Evolutionary conservation across 2,888 invertebrate species (phyloP), one percentile per base, ranked within the genome.

Genomic region (Yponomeuta cagnagella): DNA sequence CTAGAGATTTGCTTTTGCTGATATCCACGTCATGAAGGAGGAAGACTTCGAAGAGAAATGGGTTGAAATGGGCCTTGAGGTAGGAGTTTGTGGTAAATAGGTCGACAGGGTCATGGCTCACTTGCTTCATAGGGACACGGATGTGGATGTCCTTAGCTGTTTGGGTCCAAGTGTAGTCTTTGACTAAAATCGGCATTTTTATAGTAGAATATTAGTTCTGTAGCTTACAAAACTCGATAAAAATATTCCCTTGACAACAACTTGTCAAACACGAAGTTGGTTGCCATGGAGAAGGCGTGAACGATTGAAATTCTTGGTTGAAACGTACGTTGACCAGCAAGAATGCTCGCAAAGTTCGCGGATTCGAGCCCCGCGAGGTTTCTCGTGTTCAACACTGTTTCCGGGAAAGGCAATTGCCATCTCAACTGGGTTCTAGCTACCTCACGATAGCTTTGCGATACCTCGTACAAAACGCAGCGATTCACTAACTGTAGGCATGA

Each of bases 121-220:
- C 92, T 8, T 94, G 94, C 78, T 93, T 94, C 70, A 96, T 80
- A 6, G 96, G 95, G 48, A 96, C 93, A 74, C 93, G 92, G 71
- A 97, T 92, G 73, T 94, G 93, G 10, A 97, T 78, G 63, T 85
- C 86, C 63, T 90, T 89, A 15, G 90, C 86, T 1, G 95, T 95
- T 90, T 97, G 96, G 63, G 94, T 94, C 97, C 97, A 97, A 63
- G 93, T 93, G 79, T 93, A 95, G 88, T 96, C 95, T 88, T 95
- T 95, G 1, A 97, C 92, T 75, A 96, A 76, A 75, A 96, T 94
- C n/a, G 96, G 95, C 96, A 96, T 96, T 73, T 75, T 81, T 10
- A 43, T 63, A 52, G 63, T 48, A 10, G 23, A 63, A 68, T 30
- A 43, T 23, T 43, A 43, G 3, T 8, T 43, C 9, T 43, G 43